Evolutionary conservation across 2,797 vertebrate genomes (phyloP).

Genomic region (Notoglanidium macrostoma): DNA sequence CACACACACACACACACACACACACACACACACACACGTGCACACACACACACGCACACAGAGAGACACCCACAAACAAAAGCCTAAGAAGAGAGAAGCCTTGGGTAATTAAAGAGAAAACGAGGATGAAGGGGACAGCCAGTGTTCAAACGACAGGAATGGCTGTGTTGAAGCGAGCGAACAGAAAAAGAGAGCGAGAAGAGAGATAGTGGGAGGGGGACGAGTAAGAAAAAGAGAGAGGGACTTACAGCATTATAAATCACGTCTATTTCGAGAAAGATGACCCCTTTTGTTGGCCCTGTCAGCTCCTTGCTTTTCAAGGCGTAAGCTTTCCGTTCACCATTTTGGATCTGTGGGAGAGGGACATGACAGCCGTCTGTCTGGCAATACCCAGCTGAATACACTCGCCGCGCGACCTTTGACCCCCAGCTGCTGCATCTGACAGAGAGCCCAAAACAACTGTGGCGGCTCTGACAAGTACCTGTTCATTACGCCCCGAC

Average conservation of each 20-base stretch:
- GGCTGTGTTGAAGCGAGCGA: constrained; percentile 44
- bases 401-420: constrained; percentile 92
- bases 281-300: constrained; percentile 99
- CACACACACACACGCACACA: constrained; percentile 64
- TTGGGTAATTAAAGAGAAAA: constrained; percentile 76
- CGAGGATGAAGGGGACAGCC: constrained; percentile 60
- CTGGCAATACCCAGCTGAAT: constrained; percentile 96
- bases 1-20: constrained; percentile 54
- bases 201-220: constrained; percentile 45
- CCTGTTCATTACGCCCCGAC: constrained; percentile 99
- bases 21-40: constrained; percentile 62
- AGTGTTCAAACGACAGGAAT: constrained; percentile 60
- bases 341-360: constrained; percentile 99
- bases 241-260: constrained; percentile 99
- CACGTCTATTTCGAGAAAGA: constrained; percentile 99
- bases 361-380: constrained; percentile 99
- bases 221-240: constrained; percentile 75
- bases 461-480: constrained; percentile 99
- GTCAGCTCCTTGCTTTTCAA: constrained; percentile 99
- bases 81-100: constrained; percentile 73
- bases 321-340: constrained; percentile 99
- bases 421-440: constrained; percentile 99
- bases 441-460: constrained; percentile 99
- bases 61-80: constrained; percentile 61
- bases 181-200: constrained; percentile 51